These are phyloP conservation scores for Mesitornis unicolor DNA, from an alignment of 2,113 vertebrate genomes.

Conservation along the genomic window DNA sequence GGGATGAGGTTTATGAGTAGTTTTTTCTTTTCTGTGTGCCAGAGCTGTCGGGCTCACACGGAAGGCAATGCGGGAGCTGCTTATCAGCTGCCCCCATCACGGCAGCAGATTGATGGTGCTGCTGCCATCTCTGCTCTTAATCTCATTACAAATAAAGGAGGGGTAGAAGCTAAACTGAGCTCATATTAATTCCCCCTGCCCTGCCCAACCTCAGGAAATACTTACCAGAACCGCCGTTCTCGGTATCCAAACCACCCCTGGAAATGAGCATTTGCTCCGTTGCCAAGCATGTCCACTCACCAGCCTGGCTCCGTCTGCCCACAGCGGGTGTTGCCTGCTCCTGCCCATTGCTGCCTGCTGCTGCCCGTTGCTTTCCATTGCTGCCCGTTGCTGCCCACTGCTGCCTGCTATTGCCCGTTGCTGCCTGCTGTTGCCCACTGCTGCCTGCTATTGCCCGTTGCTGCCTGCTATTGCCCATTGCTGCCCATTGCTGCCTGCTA, in stretches of 20 bases:
- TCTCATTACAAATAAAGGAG: slow-evolving; percentile 43
- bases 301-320: not conserved
- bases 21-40: accelerated
- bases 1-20: too few relatives aligned
- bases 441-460: too few relatives aligned
- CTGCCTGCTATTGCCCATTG: too few relatives aligned
- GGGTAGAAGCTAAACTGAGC: slow-evolving; percentile 14
- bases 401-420: too few relatives aligned
- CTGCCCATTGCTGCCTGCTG: too few relatives aligned
- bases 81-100: not conserved
- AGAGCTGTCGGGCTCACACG: not conserved
- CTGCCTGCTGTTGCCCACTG: too few relatives aligned
- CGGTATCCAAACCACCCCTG: not conserved
- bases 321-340: accelerated
- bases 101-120: not conserved
- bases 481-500: too few relatives aligned
- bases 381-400: too few relatives aligned
- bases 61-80: not conserved
- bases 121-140: not conserved
- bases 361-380: too few relatives aligned
- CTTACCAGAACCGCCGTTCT: not conserved
- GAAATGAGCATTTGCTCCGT: not conserved
- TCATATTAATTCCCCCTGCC: not conserved
- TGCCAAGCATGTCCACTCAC: not conserved
- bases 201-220: slow-evolving; percentile 25